Base-by-base conservation (phyloP, 2,797 vertebrate species). In the Halcyon chelicuti region DNA sequence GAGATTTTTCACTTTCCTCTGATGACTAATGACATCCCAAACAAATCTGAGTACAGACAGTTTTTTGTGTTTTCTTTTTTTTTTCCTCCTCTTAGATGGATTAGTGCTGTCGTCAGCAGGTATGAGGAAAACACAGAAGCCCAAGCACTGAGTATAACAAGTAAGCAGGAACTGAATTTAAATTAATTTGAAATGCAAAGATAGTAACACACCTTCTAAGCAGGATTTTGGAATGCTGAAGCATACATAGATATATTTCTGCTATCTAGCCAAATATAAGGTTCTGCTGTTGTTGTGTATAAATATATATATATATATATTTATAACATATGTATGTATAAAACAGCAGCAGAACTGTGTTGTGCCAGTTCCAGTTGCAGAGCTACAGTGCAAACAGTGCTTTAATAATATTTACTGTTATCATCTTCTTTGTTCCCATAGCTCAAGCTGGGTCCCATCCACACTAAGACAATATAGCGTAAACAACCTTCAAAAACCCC, bases 11-110 rank as follows among this genome's bases (percentile, higher is more conserved):
- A 65, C 46, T 93, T 94, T 90, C 60, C 52, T 90, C 42, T 96
- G 86, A 91, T 93, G 88, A 93, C 90, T 95, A 92, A 95, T 88
- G 87, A 89, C 87, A 93, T 91, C 39, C 49, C 82, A 91, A 94
- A 94, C 39, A 91, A 83, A 55, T 84, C 62, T 81, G 79, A 95
- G 54, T 78, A 62, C 15, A 78, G 39, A 15, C 51, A 47, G 94
- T 91, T 94, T 94, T 75, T 70, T 84, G 35, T 71, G 37, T 9
- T 62, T n/a, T 35, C 11, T 12, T 28, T 52, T 23, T 20, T 55
- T n/a, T 96, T 89, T 25, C 9, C 39, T 86, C 61, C n/a, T 92
- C 63, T 86, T 75, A 88, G 47, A 84, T 86, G 79, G 66, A 93
- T 94, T 94, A 93, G 25, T 60, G 76, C 72, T 94, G 87, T 97